These are phyloP conservation scores for Lamproptera curius DNA, from an alignment of 2,888 invertebrate genomes.

Conservation along the genomic window DNA sequence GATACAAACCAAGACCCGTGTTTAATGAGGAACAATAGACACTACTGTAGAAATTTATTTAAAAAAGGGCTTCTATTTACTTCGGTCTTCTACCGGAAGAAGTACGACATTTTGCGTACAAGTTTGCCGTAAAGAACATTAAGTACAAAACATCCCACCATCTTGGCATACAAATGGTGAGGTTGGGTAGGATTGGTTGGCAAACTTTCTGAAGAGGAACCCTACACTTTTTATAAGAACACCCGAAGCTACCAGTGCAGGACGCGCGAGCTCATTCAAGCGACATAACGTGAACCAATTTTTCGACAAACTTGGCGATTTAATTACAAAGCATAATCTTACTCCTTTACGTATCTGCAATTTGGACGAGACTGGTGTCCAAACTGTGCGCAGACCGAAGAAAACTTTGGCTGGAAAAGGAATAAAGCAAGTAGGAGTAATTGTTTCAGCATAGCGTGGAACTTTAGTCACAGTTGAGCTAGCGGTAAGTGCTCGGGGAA, in stretches of 20 bases:
- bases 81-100: background rate
- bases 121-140: background rate
- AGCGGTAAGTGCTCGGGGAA: conserved; percentile 25
- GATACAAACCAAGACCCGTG: background rate
- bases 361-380: conserved; percentile 33
- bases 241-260: conserved; percentile 29
- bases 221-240: conserved; percentile 24
- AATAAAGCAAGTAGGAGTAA: conserved; percentile 29
- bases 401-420: conserved; percentile 30
- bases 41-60: background rate
- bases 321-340: too few species aligned
- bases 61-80: background rate
- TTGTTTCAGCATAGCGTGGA: conserved; percentile 29
- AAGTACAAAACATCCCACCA: conserved; percentile 12
- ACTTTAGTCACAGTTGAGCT: conserved; percentile 27
- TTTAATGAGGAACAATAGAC: background rate
- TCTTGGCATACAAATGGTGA: conserved; percentile 17
- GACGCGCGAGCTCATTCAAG: conserved; percentile 26
- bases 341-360: conserved; percentile 29
- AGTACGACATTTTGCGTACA: background rate
- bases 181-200: conserved; percentile 19
- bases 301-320: background rate
- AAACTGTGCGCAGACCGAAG: conserved; percentile 31
- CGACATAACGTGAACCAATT: conserved; percentile 22
- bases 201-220: conserved; percentile 12